phyloP scores from a whole-genome alignment of 2,797 vertebrate species.

The Epinephelus malabaricus region DNA sequence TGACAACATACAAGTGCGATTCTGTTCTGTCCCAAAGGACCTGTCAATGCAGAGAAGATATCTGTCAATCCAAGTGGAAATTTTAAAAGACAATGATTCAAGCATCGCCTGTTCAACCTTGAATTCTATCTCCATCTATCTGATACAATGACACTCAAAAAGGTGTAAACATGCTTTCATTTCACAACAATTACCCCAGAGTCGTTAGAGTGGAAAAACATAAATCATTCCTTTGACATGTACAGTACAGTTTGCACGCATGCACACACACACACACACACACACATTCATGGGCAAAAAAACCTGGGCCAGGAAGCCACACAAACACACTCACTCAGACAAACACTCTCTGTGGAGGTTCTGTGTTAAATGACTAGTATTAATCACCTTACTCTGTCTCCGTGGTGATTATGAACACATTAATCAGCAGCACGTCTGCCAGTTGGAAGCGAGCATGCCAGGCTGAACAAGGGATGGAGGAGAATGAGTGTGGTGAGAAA shows the following conservation, averaged over 20 bases:
- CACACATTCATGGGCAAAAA: background rate
- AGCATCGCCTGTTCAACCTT: conserved; percentile 18
- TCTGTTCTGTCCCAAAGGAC: conserved; percentile 18
- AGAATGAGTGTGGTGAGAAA: conserved; percentile 11
- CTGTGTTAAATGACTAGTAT: conserved; percentile 75
- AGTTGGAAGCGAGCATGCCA: conserved; percentile 58
- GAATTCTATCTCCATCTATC: conserved; percentile 16
- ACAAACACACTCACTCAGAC: conserved; percentile 43
- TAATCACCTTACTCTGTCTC: conserved; percentile 77
- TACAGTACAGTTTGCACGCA: background rate
- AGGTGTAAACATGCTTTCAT: conserved; percentile 58
- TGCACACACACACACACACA: background rate
- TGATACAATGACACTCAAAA: conserved; percentile 34
- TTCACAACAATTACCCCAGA: conserved; percentile 53
- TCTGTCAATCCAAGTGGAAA: conserved; percentile 26
- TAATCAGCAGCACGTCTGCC: conserved; percentile 73
- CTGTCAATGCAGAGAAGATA: conserved; percentile 16
- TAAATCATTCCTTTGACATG: conserved; percentile 60
- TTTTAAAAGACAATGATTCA: conserved; percentile 13
- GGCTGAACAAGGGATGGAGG: conserved; percentile 30
- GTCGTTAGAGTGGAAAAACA: conserved; percentile 51
- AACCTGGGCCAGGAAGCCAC: conserved; percentile 6
- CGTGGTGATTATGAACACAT: conserved; percentile 77
- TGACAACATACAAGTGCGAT: conserved; percentile 15
- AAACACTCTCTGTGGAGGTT: conserved; percentile 52